Evolutionary conservation across 2,888 invertebrate species (phyloP).

Genomic region (Tenthredo livida): DNA sequence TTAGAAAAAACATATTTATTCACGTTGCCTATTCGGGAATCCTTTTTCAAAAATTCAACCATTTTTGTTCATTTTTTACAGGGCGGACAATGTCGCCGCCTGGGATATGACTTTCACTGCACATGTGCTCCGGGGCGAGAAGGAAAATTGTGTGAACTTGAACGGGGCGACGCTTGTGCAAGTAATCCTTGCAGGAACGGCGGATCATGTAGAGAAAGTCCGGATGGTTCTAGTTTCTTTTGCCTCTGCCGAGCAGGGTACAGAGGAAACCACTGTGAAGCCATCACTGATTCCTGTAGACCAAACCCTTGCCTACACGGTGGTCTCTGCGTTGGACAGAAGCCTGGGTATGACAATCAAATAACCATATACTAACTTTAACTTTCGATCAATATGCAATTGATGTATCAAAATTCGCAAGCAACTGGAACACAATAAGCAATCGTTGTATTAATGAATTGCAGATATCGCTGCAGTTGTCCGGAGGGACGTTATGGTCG

Average conservation of each 20-base stretch:
- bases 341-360: constrained; percentile 87
- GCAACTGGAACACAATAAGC: neutral
- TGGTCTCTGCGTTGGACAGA: constrained; percentile 92
- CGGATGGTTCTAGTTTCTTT: constrained; percentile 93
- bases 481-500: constrained; percentile 93
- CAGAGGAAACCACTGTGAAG: constrained; percentile 94
- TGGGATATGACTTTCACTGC: constrained; percentile 92
- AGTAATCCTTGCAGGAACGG: constrained; percentile 94
- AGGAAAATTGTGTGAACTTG: constrained; percentile 91
- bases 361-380: neutral
- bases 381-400: neutral
- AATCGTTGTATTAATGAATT: neutral
- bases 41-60: neutral
- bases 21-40: neutral
- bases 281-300: constrained; percentile 92
- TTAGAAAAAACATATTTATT: neutral
- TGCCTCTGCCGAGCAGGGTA: constrained; percentile 95
- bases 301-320: constrained; percentile 96
- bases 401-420: neutral
- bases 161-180: constrained; percentile 91
- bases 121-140: constrained; percentile 88
- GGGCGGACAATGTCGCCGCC: constrained; percentile 91
- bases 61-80: constrained; percentile 69
- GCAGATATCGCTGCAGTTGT: constrained; percentile 82
- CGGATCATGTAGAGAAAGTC: constrained; percentile 93